These are phyloP conservation scores for Thinocorus orbignyianus DNA, from an alignment of 2,113 vertebrate species.

Conservation along the genomic window DNA sequence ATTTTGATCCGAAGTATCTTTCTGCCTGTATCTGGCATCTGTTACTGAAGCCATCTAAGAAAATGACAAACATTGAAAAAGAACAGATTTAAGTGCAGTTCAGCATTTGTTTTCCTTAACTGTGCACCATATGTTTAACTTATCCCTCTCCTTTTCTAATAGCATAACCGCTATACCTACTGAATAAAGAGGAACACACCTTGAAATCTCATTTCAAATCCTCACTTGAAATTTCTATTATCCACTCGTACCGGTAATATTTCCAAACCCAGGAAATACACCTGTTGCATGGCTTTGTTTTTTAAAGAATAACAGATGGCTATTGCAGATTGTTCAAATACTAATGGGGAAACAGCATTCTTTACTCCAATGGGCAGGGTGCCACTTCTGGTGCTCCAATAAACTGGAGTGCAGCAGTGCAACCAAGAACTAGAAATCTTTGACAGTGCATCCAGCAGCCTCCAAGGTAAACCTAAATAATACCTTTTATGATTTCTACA, in stretches of 20 bases:
- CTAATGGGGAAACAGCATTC: slow-evolving; percentile 35
- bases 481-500: not conserved
- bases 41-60: slow-evolving; percentile 93
- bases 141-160: not conserved
- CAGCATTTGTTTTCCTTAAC: not conserved
- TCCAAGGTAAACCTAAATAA: not conserved
- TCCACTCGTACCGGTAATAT: not conserved
- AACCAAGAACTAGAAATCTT: not conserved
- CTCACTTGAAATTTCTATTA: not conserved
- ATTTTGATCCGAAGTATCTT: slow-evolving; percentile 96
- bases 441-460: not conserved
- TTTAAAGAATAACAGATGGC: slow-evolving; percentile 21
- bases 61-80: slow-evolving; percentile 36
- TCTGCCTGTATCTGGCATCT: slow-evolving; percentile 89
- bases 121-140: not conserved
- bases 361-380: slow-evolving; percentile 22
- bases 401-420: not conserved
- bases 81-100: slow-evolving; percentile 48
- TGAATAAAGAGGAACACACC: not conserved
- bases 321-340: slow-evolving; percentile 20
- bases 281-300: not conserved
- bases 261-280: not conserved
- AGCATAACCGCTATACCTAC: not conserved
- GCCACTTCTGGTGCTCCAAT: slow-evolving; percentile 18
- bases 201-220: not conserved